Evolutionary conservation across 2,888 invertebrate species (phyloP).

Genomic region (Zygaena filipendulae): DNA sequence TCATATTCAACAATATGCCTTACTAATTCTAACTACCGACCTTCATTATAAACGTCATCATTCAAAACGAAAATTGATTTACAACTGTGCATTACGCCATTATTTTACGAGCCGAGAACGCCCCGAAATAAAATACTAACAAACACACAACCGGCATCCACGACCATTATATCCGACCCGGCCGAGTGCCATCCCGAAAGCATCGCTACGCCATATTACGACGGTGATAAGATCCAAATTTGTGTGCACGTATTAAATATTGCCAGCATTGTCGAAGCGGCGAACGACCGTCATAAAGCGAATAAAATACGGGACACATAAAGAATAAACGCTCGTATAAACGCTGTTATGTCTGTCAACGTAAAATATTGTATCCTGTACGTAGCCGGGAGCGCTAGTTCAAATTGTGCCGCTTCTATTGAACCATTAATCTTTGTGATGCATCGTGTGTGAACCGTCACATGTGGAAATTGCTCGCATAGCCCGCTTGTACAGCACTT

Average conservation of each 20-base stretch:
- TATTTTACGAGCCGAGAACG: slow-evolving; percentile 66
- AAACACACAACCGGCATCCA: slow-evolving; percentile 65
- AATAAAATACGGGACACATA: slow-evolving; percentile 66
- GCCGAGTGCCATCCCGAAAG: too few species aligned
- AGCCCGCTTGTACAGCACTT: neutral
- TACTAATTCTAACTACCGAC: slow-evolving; percentile 36
- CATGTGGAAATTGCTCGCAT: neutral
- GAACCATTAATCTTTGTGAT: slow-evolving; percentile 55
- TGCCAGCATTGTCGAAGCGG: slow-evolving; percentile 22
- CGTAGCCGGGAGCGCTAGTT: slow-evolving; percentile 44
- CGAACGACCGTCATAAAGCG: slow-evolving; percentile 61
- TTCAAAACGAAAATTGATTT: slow-evolving; percentile 65
- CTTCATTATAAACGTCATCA: slow-evolving; percentile 58
- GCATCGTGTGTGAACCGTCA: slow-evolving; percentile 4
- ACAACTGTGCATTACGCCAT: slow-evolving; percentile 63
- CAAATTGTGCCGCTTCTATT: slow-evolving; percentile 59
- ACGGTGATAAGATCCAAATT: slow-evolving; percentile 25
- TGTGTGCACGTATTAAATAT: slow-evolving; percentile 10
- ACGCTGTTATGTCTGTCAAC: slow-evolving; percentile 67
- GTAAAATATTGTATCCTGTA: slow-evolving; percentile 66
- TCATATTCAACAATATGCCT: slow-evolving; percentile 15
- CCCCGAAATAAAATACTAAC: slow-evolving; percentile 67
- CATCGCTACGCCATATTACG: slow-evolving; percentile 18
- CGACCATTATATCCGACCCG: slow-evolving; percentile 55
- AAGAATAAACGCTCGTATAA: slow-evolving; percentile 68